Percentiles rank a stretch among this genome's conserved stretches.
phyloP scores from a whole-genome alignment of 2,113 vertebrate genomes.

The Naja naja region DNA sequence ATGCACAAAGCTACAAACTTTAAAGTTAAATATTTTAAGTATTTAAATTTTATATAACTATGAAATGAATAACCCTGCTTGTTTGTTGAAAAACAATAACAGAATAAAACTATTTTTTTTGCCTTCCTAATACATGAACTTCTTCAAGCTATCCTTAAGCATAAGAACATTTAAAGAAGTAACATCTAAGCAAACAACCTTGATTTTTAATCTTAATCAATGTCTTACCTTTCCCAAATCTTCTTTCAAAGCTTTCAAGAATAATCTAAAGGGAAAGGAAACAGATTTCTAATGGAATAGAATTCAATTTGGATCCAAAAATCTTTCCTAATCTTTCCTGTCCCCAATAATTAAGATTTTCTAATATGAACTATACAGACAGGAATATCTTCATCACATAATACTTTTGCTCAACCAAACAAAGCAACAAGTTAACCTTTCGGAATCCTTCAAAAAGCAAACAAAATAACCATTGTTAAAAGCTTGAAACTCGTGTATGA shows the following conservation, averaged over 20 bases:
- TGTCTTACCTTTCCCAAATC: conserved; percentile 58
- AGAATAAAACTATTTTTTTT: not conserved
- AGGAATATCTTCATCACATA: conserved; percentile 35
- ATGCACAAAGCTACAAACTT: not conserved
- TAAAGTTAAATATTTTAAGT: not conserved
- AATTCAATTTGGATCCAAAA: conserved; percentile 2
- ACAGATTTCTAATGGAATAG: conserved; percentile 19
- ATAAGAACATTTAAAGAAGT: not conserved
- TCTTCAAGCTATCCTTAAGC: not conserved
- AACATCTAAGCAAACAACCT: not conserved
- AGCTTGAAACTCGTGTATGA: conserved; percentile 34
- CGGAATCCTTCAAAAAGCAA: conserved; percentile 46
- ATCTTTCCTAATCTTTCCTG: not conserved
- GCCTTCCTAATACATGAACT: not conserved
- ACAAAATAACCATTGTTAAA: conserved; percentile 15
- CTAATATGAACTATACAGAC: conserved; percentile 26
- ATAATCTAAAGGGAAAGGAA: conserved; percentile 42
- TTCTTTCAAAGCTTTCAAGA: conserved; percentile 47
- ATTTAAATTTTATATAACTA: not conserved
- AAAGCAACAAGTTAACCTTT: conserved; percentile 38
- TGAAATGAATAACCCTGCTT: not conserved
- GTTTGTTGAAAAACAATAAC: not conserved
- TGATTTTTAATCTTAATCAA: not conserved
- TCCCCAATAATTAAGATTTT: conserved; percentile 16
- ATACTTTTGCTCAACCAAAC: conserved; percentile 39